Base-by-base conservation (phyloP, 2,888 invertebrate species). In the Volucella inflata region DNA sequence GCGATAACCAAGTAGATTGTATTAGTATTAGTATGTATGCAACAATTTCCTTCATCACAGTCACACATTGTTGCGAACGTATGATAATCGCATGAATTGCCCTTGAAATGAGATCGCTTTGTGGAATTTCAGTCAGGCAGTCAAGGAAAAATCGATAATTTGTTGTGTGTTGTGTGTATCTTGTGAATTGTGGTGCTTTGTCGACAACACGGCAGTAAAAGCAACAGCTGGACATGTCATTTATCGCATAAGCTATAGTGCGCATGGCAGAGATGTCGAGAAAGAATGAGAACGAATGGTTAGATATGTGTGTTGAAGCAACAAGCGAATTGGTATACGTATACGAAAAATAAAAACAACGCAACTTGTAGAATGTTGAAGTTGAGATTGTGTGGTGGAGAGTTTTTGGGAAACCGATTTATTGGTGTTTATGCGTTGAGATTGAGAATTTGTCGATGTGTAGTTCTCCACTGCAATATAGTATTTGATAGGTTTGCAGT, bases 351-450 rank as follows among this genome's bases (percentile, higher is more conserved):
- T 51, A 30, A 9, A 30, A 30, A 12, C 30, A 55, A 30, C 36
- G 21, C 21, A 53, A 74, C 77, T 77, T 77, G 77, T 77, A 70
- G 77, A 77, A 68, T 68, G 51, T 68, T 68, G 60, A 77, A 2
- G 21, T n/a, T 4, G 21, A 21, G 21, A 21, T 21, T 21, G 21
- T 21, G 1, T 4, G 1, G 21, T 21, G 21, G 21, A 21, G 21
- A 21, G 21, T 21, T 21, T 21, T 21, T 21, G 77, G 77, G 70
- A 68, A 70, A 62, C 62, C 14, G 40, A 9, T 14, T 12, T 3
- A 44, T 2, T 51, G 30, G 68, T 68, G 46, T 71, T 48, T 48
- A 40, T 60, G 21, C n/a, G 46, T 70, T 71, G 71, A 50, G 59
- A 40, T 70, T 71, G 71, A 50, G 59, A 40, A 42, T 59, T 60